Evolutionary conservation across 2,888 invertebrate species (phyloP).

Genomic region (Gari tellinella): DNA sequence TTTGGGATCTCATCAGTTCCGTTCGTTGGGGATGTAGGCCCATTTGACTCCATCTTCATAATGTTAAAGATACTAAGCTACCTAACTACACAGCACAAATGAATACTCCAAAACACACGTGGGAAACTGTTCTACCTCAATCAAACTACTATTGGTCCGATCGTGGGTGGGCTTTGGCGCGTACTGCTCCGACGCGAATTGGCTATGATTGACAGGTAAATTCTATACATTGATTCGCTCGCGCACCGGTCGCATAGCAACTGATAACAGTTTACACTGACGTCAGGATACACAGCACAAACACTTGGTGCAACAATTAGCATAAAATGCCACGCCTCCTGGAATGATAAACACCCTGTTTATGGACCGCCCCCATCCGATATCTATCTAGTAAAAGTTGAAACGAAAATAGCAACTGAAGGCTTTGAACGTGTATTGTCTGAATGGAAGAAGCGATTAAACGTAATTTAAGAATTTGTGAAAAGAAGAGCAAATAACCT

Average conservation of each 20-base stretch:
- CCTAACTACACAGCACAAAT: conserved; percentile 73
- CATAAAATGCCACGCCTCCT: conserved; percentile 57
- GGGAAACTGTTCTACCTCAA: conserved; percentile 61
- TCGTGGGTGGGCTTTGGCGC: conserved; percentile 78
- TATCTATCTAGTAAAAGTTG: conserved; percentile 8
- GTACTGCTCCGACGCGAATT: conserved; percentile 73
- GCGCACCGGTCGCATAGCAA: conserved; percentile 66
- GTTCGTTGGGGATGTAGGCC: conserved; percentile 71
- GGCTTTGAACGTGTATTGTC: no score
- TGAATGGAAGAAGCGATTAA: conserved; percentile 1
- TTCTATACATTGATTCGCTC: conserved; percentile 56
- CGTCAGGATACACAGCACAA: conserved; percentile 59
- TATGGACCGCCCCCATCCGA: conserved; percentile 43
- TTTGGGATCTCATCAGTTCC: conserved; percentile 92
- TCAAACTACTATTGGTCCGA: conserved; percentile 70
- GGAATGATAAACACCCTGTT: conserved; percentile 48
- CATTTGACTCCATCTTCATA: conserved; percentile 80
- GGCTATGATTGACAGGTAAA: conserved; percentile 73
- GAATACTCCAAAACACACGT: conserved; percentile 68
- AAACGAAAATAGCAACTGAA: conserved; percentile 34
- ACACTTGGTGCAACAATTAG: conserved; percentile 43
- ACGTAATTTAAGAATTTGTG: conserved; percentile 1
- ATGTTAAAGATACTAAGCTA: conserved; percentile 71
- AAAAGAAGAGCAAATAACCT: conserved; percentile 4
- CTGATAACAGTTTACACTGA: conserved; percentile 69